A percentile compares a stretch with the other conserved stretches of the same genome.
These are phyloP conservation scores for Meloidogyne chitwoodi DNA, from an alignment of 1,140 invertebrate species.

Conservation along the genomic window DNA sequence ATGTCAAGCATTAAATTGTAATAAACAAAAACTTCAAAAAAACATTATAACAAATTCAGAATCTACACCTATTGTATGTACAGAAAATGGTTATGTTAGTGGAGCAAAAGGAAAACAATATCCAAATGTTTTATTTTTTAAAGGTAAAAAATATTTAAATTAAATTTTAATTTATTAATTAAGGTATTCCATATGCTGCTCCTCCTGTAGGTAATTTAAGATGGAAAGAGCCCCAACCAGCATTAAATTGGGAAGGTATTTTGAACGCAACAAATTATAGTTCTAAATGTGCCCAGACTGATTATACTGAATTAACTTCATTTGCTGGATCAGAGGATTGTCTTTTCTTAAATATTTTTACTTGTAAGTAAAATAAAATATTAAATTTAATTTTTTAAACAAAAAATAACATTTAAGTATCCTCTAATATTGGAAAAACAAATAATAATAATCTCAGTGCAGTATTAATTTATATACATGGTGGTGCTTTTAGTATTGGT, in stretches of 20 bases:
- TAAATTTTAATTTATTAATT: too few species aligned
- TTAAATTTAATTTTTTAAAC: not conserved
- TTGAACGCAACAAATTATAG: slow-evolving; percentile 20
- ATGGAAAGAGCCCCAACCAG: slow-evolving; percentile 12
- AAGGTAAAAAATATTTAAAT: not conserved
- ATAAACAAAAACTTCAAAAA: too few species aligned
- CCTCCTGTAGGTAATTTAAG: not conserved
- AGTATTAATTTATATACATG: slow-evolving; percentile 35
- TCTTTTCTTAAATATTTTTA: slow-evolving; percentile 89
- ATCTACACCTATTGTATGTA: not conserved
- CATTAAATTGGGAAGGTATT: slow-evolving; percentile 22
- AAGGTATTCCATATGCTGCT: not conserved
- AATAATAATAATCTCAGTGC: slow-evolving; percentile 8
- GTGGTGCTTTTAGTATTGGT: slow-evolving; percentile 40
- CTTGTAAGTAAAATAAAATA: slow-evolving; percentile 61
- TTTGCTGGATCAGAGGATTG: slow-evolving; percentile 73
- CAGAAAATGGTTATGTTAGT: not conserved
- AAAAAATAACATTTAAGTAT: not conserved
- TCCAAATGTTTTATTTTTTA: not conserved
- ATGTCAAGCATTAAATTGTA: too few species aligned
- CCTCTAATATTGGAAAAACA: not conserved
- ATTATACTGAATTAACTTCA: slow-evolving; percentile 10
- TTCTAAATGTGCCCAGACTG: slow-evolving; percentile 18
- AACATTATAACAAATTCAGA: too few species aligned
- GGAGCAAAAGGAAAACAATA: not conserved